These are phyloP conservation scores for Brachynemurus nebulosus DNA, from an alignment of 2,888 invertebrate species.

Conservation along the genomic window DNA sequence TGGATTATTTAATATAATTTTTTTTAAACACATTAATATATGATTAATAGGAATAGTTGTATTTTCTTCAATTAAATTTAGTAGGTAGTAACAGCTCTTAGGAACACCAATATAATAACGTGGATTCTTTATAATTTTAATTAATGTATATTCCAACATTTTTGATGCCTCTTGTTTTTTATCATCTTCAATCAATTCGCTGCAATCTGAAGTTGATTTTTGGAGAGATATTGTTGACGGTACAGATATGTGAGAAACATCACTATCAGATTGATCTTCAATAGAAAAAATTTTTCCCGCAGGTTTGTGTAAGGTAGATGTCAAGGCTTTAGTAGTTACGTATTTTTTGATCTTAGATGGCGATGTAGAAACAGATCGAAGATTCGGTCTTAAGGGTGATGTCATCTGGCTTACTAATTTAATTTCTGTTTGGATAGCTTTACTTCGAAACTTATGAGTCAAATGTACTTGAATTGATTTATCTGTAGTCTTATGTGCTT, in stretches of 20 bases:
- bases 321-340: too few relatives aligned
- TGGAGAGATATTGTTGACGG: background rate
- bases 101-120: conserved; percentile 1
- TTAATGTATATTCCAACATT: background rate
- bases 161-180: background rate
- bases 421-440: background rate
- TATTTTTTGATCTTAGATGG: background rate
- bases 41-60: background rate
- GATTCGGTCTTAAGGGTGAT: background rate
- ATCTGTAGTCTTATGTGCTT: background rate
- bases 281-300: background rate
- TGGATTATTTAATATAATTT: background rate
- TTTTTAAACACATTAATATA: conserved; percentile 3
- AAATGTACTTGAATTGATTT: background rate
- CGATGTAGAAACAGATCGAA: background rate
- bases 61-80: background rate
- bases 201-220: background rate
- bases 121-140: background rate
- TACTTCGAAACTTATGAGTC: conserved; percentile 1
- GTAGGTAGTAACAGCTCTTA: background rate
- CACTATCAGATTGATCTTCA: background rate
- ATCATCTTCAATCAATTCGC: background rate
- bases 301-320: background rate
- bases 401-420: background rate
- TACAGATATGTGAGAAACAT: background rate